Conservation (phyloP, 1,140 invertebrate genomes). For the Drosophila nigrodunni region DNA sequence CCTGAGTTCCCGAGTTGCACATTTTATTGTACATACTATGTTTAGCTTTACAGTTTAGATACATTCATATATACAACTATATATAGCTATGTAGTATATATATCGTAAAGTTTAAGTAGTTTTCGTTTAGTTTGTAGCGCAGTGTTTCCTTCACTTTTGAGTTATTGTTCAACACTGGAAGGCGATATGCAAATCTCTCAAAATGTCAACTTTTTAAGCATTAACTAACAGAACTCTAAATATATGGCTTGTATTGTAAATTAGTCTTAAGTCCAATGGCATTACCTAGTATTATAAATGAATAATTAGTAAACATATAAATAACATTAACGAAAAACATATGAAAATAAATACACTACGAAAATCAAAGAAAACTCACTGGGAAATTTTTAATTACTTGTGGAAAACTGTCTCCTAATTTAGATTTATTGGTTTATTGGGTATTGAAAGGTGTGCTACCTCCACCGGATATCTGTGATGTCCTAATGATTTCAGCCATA, state of each 20-base stretch:
- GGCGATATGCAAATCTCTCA: conserved; percentile 54
- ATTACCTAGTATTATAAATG: conserved; percentile 78
- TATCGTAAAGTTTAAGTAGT: conserved; percentile 47
- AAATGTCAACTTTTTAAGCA: conserved; percentile 49
- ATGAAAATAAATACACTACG: conserved; percentile 70
- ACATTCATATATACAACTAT: conserved; percentile 20
- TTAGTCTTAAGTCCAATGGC: conserved; percentile 70
- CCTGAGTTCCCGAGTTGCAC: not conserved
- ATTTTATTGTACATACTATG: conserved; percentile 55
- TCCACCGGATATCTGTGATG: conserved; percentile 59
- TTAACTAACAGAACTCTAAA: conserved; percentile 42
- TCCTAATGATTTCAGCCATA: conserved; percentile 66
- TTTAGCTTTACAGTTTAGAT: conserved; percentile 70
- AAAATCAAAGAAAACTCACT: conserved; percentile 61
- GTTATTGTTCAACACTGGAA: conserved; percentile 57
- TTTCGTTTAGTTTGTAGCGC: conserved; percentile 57
- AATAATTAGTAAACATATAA: conserved; percentile 59
- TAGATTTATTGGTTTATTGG: conserved; percentile 56
- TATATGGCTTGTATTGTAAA: conserved; percentile 70
- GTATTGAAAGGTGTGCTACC: conserved; percentile 40
- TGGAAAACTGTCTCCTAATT: not conserved
- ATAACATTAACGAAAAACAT: conserved; percentile 57
- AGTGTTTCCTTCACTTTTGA: conserved; percentile 58
- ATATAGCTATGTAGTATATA: conserved; percentile 18
- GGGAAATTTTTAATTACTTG: not conserved